Evolutionary conservation across 2,797 vertebrate genomes (phyloP).

Genomic region (Intellagama lesueurii): DNA sequence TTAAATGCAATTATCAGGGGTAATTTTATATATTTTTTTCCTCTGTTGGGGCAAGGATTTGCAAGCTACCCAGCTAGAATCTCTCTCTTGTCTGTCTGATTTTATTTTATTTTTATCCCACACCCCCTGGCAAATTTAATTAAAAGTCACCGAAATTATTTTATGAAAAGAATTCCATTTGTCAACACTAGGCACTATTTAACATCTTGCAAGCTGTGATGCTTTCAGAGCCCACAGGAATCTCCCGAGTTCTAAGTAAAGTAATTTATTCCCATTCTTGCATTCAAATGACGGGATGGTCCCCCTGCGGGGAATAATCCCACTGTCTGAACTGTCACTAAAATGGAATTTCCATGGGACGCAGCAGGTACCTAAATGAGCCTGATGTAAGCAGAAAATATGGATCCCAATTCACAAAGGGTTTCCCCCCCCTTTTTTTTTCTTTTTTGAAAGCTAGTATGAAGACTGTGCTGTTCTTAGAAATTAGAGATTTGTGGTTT

Average conservation of each 20-base stretch:
- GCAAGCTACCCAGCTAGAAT: neutral
- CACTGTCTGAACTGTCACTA: slow-evolving; percentile 73
- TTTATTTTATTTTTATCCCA: slow-evolving; percentile 42
- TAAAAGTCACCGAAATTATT: slow-evolving; percentile 74
- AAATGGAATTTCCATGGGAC: slow-evolving; percentile 69
- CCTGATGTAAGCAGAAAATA: slow-evolving; percentile 44
- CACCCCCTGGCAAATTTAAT: slow-evolving; percentile 67
- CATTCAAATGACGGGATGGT: slow-evolving; percentile 76
- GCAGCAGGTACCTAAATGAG: slow-evolving; percentile 67
- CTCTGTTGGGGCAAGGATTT: neutral
- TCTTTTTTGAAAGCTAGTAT: too few species aligned
- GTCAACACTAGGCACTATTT: slow-evolving; percentile 71
- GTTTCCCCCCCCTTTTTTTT: too few species aligned
- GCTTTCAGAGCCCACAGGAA: slow-evolving; percentile 71
- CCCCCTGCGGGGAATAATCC: slow-evolving; percentile 73
- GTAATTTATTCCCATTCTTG: slow-evolving; percentile 77
- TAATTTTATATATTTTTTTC: neutral
- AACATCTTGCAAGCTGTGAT: slow-evolving; percentile 70
- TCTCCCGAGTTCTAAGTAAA: slow-evolving; percentile 73
- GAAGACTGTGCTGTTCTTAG: too few species aligned
- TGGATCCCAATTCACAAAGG: neutral
- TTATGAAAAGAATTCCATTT: slow-evolving; percentile 73
- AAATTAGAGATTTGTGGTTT: too few species aligned
- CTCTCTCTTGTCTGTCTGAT: neutral
- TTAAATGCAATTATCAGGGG: neutral